A percentile compares a stretch with the other conserved stretches of the same genome.
These are phyloP conservation scores for Falco biarmicus DNA, from an alignment of 2,797 vertebrate species.

Conservation along the genomic window DNA sequence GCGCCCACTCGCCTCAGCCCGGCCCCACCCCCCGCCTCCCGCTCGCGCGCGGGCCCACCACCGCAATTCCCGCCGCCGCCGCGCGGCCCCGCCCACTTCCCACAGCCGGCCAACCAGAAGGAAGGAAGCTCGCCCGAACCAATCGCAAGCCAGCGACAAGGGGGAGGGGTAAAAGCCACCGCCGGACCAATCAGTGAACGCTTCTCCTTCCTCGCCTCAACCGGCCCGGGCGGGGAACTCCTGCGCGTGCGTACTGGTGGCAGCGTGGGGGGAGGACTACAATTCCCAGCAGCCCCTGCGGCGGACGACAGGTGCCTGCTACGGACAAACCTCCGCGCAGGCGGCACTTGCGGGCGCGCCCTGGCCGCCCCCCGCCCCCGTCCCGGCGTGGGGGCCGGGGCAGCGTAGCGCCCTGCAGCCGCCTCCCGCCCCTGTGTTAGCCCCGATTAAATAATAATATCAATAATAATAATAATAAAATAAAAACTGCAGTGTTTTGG, in stretches of 20 bases:
- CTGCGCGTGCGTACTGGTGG: neutral
- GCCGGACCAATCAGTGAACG: neutral
- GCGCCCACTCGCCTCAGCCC: neutral
- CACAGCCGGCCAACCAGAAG: neutral
- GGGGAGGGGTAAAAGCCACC: too few relatives aligned
- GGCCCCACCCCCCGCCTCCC: neutral
- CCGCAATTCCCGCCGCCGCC: slow-evolving; percentile 5
- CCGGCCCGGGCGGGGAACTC: accelerated
- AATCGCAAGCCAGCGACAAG: neutral
- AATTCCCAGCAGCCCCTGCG: neutral
- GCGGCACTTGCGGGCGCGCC: too few relatives aligned
- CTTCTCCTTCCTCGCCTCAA: accelerated
- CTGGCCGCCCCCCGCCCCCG: too few relatives aligned
- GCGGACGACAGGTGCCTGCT: accelerated
- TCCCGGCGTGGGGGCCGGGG: too few relatives aligned
- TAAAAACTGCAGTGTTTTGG: too few relatives aligned
- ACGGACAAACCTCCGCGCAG: neutral
- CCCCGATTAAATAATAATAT: too few relatives aligned
- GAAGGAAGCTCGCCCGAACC: accelerated
- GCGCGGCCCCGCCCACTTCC: accelerated
- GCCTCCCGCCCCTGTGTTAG: too few relatives aligned
- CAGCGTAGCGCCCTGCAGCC: too few relatives aligned
- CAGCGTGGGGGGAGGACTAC: accelerated
- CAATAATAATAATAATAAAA: too few relatives aligned
- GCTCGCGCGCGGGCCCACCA: neutral